Percentiles rank a stretch among this genome's conserved stretches.
Evolutionary conservation across 2,113 vertebrate species (phyloP).

Genomic region (Taurulus bubalis): DNA sequence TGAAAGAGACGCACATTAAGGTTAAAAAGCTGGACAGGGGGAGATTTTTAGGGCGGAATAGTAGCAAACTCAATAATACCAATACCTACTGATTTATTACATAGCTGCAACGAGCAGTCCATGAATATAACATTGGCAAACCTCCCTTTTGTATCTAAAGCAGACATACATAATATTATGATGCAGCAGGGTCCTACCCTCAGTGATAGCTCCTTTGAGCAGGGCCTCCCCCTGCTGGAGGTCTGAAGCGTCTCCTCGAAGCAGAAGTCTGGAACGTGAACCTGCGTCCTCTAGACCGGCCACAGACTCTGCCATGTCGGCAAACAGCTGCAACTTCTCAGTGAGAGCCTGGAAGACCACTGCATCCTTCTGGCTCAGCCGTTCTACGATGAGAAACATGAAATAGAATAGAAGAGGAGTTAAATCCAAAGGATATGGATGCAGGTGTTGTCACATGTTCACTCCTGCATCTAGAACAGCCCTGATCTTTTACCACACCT

Average conservation of each 20-base stretch:
- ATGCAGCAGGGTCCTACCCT: constrained; percentile 80
- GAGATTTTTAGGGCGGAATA: background rate
- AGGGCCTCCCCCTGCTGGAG: constrained; percentile 90
- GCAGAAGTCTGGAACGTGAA: constrained; percentile 76
- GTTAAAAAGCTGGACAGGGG: background rate
- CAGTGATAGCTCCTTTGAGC: constrained; percentile 89
- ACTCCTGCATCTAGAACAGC: background rate
- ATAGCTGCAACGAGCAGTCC: background rate
- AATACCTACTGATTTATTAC: background rate
- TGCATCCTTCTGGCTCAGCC: constrained; percentile 87
- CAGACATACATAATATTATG: background rate
- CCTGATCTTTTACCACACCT: background rate
- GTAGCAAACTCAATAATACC: background rate
- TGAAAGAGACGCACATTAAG: constrained; percentile 16
- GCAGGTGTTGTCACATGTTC: background rate
- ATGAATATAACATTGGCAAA: background rate
- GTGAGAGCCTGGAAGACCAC: constrained; percentile 86
- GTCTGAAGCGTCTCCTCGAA: constrained; percentile 86
- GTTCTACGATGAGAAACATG: constrained; percentile 79
- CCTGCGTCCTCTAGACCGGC: constrained; percentile 83
- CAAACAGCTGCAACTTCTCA: constrained; percentile 94
- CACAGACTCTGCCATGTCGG: constrained; percentile 88
- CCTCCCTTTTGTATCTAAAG: background rate
- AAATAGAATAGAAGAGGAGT: background rate
- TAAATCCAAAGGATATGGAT: background rate